Conservation (phyloP, 2,113 vertebrate species). For the Dolichotis patagonum region DNA sequence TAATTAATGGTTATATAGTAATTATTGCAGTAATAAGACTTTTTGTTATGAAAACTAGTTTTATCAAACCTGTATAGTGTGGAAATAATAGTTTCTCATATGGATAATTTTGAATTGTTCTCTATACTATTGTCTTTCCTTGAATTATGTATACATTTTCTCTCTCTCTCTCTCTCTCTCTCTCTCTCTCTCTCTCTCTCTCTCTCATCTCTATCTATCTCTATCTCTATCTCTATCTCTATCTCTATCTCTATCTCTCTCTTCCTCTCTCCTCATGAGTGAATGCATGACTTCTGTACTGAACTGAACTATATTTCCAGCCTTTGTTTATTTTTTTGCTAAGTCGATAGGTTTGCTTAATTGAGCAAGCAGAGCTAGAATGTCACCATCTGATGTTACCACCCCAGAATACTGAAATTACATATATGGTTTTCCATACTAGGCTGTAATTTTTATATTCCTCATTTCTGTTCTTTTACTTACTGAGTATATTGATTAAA, state of each 20-base stretch:
- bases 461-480: constrained; percentile 52
- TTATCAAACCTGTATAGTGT: no score
- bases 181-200: not conserved
- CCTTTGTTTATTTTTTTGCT: not conserved
- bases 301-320: not conserved
- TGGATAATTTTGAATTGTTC: not conserved
- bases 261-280: not conserved
- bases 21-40: not conserved
- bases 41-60: not conserved
- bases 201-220: not conserved
- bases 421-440: not conserved
- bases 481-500: constrained; percentile 72
- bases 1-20: not conserved
- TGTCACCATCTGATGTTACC: not conserved
- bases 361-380: not conserved
- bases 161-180: no score
- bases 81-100: not conserved
- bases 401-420: not conserved
- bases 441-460: not conserved
- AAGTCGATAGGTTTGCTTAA: not conserved
- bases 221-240: no score
- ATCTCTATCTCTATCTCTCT: no score
- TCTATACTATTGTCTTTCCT: not conserved
- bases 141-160: not conserved
- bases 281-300: not conserved